Evolutionary conservation across 2,797 vertebrate genomes (phyloP), one percentile per base, ranked within the genome.

Genomic region (Cercopithecus petaurista): DNA sequence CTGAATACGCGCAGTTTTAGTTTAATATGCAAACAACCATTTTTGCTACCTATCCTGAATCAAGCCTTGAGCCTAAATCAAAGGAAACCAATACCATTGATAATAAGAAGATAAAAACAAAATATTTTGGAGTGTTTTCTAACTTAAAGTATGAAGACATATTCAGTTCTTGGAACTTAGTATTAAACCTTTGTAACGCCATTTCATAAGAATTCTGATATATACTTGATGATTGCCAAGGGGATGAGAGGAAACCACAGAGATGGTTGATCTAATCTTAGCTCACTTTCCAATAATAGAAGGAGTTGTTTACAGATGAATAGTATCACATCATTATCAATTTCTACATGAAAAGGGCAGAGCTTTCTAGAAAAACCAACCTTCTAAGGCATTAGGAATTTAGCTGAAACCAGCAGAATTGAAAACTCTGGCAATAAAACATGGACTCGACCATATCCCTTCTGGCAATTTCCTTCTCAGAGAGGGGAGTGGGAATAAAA

Each of bases 351-450:
- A 96, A 97, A 98, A 98, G 98, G 97, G 94, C 94, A 96, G 94
- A 90, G 93, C 95, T 97, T 4, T 96, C 93, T 92, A 96, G 97
- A 98, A 97, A 98, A 97, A 97, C 95, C 97, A 95, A 97, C 26
- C 80, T 97, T 88, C 90, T 61, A 93, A 43, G 76, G 93, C 72
- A 76, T 75, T 92, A 97, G 94, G 94, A 96, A 94, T 90, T 96
- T 72, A 93, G 97, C 85, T 93, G 77, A 98, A 98, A 98, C 96
- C 94, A 97, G 95, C 97, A 97, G 96, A 97, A 98, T 90, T 96
- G 97, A 97, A 95, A 98, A 98, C 96, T 98, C 98, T 98, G 98
- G 98, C 98, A 99, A 99, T 99, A 99, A 99, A 98, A 98, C 85
- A 97, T 97, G 98, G 97, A 98, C 97, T 97, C 98, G 84, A 98